A percentile compares a stretch with the other conserved stretches of the same genome.
Conservation (phyloP, 1,140 invertebrate genomes). For the Lepidurus arcticus region DNA sequence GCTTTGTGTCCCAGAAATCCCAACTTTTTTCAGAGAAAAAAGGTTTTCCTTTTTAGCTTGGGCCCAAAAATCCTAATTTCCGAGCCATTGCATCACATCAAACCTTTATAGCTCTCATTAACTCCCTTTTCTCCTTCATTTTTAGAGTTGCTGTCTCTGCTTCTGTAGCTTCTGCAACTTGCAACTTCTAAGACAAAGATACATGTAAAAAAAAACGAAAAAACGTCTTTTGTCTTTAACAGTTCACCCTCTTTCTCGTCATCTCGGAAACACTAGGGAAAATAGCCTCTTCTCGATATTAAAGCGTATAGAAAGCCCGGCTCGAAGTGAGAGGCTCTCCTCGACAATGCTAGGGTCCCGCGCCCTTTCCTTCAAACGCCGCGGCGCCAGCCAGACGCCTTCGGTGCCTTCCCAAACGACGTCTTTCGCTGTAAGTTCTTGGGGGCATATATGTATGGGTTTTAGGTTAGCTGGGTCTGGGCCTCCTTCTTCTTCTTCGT, state of each 20-base stretch:
- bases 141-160: neutral
- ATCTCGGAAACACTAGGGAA: neutral
- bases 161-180: neutral
- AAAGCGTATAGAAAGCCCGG: neutral
- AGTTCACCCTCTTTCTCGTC: neutral
- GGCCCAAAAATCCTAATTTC: neutral
- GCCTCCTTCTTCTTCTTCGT: neutral
- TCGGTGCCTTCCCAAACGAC: neutral
- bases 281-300: neutral
- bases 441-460: too few species aligned
- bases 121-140: neutral
- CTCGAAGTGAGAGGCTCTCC: neutral
- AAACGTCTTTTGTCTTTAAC: neutral
- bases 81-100: constrained; percentile 4
- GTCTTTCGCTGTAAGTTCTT: neutral
- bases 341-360: too few species aligned
- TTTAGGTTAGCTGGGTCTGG: too few species aligned
- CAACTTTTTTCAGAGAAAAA: neutral
- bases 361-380: neutral
- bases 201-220: neutral
- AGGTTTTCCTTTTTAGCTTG: too few species aligned
- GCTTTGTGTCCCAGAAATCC: neutral
- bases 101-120: neutral
- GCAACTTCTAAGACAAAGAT: neutral
- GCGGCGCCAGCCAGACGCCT: constrained; percentile 12